Evolutionary conservation across 2,797 vertebrate genomes (phyloP), one percentile per base, ranked within the genome.

Genomic region (Triplophysa bombifrons): DNA sequence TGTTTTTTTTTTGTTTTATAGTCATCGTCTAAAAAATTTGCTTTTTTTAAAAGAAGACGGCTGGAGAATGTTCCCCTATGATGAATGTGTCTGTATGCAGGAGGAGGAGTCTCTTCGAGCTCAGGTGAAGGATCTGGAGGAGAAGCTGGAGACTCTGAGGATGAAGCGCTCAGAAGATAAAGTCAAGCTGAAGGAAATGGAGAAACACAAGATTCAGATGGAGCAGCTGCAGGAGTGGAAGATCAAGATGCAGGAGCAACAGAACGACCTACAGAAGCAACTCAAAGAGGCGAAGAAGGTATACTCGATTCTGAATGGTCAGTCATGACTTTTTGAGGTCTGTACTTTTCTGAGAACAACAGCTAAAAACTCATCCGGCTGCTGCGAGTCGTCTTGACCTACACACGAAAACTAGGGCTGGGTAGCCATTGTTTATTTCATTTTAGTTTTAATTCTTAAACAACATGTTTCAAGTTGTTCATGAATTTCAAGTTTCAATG

Each of bases 211-310:
- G 91, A 98, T 99, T 86, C 98, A 99, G 88, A 92, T 99, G 90
- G 97, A 99, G 88, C 97, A 99, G 90, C 95, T 99, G 83, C 97
- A 99, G 84, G 98, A 99, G 86, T 99, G 98, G 98, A 99, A 96
- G 90, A 97, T 81, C 91, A 99, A 98, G 81, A 99, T 99, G 94
- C 96, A 98, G 85, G 98, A 99, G 85, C 98, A 98, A 85, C 98
- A 99, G 91, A 89, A 93, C 0, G 98, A 99, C 0, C 93, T 99
- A 75, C 97, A 99, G 90, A 96, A 93, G 50, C 96, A 97, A 25
- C 91, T 99, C 6, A 99, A 99, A 85, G 98, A 99, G 85, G 97
- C 96, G 53, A 96, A 95, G 86, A 98, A 96, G 97, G 98, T 99
- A 65, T 14, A 50, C 48, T 16, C 4, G 3, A 41, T 41, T 41